Evolutionary conservation across 2,888 invertebrate genomes (phyloP), one percentile per base, ranked within the genome.

Genomic region (Zaprionus obscuricornis): DNA sequence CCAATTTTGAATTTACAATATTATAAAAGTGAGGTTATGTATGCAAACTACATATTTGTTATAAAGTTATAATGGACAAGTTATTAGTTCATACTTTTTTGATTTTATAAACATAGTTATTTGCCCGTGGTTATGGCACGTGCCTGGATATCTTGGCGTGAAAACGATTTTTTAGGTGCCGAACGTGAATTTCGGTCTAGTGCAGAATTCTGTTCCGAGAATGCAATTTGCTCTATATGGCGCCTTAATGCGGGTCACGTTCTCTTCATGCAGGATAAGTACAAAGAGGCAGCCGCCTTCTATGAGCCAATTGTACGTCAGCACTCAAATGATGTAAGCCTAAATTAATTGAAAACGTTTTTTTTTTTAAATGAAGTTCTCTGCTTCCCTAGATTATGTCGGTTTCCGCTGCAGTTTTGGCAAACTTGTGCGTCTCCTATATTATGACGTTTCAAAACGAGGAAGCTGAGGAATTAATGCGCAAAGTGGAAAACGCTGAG

Each of bases 391-490:
- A 96, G 93, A 96, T 99, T 85, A 92, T 99, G 89, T 95, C 96
- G 74, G 95, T 99, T 7, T 97, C 98, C 86, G 98, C 99, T n/a
- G 97, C 99, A 26, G 98, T 99, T 31, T 92, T 99, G 86, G 99
- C 99, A 14, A 99, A 99, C 90, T 91, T 99, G 22, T 99, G 99
- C 89, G 99, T 99, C 1, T 98, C 98, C 11, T 99, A 99, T 89
- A 98, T 99, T 79, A 98, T 99, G 98, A 98, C 98, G 1, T 96
- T 97, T 43, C 97, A 98, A 91, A 99, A 99, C 89, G 98, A 98
- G 89, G 98, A 98, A 92, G 99, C 99, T 7, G 99, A 99, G 90
- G 98, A 98, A 86, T 92, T 99, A 50, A 99, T 99, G 98, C 93
- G 98, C 46, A 98, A 98, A 91, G 98, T 99, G 72, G 99, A 99